A percentile compares a stretch with the other conserved stretches of the same genome.
Conservation (phyloP, 2,797 vertebrate species). For the Octomys mimax region DNA sequence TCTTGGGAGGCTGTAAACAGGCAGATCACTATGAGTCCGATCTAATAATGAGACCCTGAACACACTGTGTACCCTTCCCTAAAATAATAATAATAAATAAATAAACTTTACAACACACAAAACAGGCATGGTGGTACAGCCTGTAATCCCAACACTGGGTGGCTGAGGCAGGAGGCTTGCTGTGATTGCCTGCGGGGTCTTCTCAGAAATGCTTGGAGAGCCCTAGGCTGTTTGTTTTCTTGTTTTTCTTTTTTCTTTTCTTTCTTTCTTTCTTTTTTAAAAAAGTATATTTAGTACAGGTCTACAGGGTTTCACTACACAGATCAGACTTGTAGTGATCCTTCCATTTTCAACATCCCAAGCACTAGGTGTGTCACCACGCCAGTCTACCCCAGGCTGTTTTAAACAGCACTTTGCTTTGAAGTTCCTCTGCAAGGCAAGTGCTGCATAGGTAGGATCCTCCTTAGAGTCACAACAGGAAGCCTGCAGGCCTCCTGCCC, state of each 20-base stretch:
- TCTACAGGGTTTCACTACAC: too few relatives aligned
- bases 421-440: background rate
- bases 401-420: background rate
- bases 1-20: too few relatives aligned
- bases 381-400: background rate
- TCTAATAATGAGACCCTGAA: too few relatives aligned
- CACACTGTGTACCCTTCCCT: too few relatives aligned
- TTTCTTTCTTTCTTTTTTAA: too few relatives aligned
- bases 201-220: too few relatives aligned
- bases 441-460: background rate
- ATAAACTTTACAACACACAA: background rate
- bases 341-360: too few relatives aligned
- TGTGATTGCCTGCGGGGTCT: background rate
- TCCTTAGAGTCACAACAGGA: background rate
- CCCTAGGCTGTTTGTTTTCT: background rate
- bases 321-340: too few relatives aligned
- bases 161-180: background rate
- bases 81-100: background rate
- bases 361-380: too few relatives aligned
- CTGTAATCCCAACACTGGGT: background rate
- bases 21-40: too few relatives aligned
- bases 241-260: too few relatives aligned
- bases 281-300: too few relatives aligned
- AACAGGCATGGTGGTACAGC: background rate
- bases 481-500: background rate